Conservation (phyloP, 2,113 vertebrate genomes). For the Stictonetta naevosa region DNA sequence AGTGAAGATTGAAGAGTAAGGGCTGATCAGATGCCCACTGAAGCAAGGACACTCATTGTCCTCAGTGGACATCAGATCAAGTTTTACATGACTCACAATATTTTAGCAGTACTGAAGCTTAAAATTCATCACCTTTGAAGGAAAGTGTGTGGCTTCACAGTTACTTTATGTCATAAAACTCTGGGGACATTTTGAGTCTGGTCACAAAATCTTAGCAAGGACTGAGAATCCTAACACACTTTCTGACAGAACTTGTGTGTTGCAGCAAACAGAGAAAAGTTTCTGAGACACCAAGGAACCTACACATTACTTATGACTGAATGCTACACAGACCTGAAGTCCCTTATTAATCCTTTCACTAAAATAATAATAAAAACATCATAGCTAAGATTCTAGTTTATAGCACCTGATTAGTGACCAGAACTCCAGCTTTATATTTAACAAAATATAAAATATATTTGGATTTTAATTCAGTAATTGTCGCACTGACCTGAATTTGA, state of each 20-base stretch:
- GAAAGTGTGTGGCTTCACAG: not conserved
- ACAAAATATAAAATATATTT: not conserved
- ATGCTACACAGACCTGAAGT: not conserved
- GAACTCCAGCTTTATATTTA: not conserved
- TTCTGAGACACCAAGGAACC: not conserved
- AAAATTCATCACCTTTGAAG: not conserved
- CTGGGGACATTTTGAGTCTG: not conserved
- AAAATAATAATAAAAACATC: not conserved
- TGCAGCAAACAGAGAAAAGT: not conserved
- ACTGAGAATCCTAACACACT: not conserved
- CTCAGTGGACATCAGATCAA: not conserved
- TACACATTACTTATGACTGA: not conserved
- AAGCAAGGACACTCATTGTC: not conserved
- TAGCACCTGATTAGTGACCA: not conserved
- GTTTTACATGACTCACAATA: not conserved
- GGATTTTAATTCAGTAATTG: not conserved
- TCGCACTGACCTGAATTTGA: not conserved
- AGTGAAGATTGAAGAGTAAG: not conserved
- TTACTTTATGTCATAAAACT: not conserved
- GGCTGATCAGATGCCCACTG: not conserved
- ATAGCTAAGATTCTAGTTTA: not conserved
- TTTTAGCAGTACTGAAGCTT: not conserved
- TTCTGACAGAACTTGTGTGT: not conserved
- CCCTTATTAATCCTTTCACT: not conserved
- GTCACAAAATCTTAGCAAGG: not conserved